Percentiles rank a stretch among this genome's conserved stretches.
Evolutionary conservation across 2,888 invertebrate species (phyloP).

Genomic region (Pristionchus entomophagus): DNA sequence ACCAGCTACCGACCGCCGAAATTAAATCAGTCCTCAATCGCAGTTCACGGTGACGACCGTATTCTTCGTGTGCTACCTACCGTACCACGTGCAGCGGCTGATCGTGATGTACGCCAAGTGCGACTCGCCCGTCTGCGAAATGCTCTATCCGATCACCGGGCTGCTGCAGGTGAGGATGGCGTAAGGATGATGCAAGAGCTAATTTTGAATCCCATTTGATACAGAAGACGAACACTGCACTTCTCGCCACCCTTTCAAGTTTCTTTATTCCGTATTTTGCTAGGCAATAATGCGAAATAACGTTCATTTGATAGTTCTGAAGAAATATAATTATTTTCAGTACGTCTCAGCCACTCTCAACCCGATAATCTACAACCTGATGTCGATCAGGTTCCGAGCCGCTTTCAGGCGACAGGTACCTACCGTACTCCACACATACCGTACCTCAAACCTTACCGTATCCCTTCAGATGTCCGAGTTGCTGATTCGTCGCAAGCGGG

Average conservation of each 20-base stretch:
- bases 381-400: conserved; percentile 71
- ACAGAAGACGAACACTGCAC: too few relatives aligned
- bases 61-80: conserved; percentile 75
- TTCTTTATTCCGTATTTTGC: too few relatives aligned
- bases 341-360: conserved; percentile 74
- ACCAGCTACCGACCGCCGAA: too few relatives aligned
- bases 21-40: conserved; percentile 1
- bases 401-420: conserved; percentile 60
- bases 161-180: conserved; percentile 45
- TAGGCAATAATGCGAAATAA: too few relatives aligned
- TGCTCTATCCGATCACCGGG: conserved; percentile 73
- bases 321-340: conserved; percentile 55
- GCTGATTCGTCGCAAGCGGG: conserved; percentile 8
- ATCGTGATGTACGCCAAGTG: conserved; percentile 70
- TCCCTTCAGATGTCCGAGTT: conserved; percentile 19
- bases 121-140: conserved; percentile 61
- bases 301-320: not conserved
- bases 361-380: conserved; percentile 74
- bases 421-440: not conserved
- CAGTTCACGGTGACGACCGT: conserved; percentile 70
- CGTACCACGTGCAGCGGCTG: conserved; percentile 73
- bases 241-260: too few relatives aligned
- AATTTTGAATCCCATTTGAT: too few relatives aligned
- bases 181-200: not conserved
- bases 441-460: not conserved